A percentile compares a stretch with the other conserved stretches of the same genome.
Conservation (phyloP, 2,113 vertebrate species). For the Grammomys dolichurus region DNA sequence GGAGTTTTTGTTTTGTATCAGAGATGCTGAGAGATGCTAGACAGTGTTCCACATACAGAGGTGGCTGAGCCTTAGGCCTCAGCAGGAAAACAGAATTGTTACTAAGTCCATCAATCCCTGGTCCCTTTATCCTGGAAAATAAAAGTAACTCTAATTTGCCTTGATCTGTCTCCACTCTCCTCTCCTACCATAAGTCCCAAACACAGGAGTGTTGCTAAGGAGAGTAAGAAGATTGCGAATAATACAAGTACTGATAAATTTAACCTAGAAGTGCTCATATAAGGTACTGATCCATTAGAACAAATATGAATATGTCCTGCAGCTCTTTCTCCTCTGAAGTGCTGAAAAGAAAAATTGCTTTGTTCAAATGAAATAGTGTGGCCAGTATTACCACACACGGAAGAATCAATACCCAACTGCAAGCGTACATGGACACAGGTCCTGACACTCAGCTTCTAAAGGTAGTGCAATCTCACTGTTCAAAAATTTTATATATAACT, state of each 20-base stretch:
- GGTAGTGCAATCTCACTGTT: not conserved
- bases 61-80: not conserved
- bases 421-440: not conserved
- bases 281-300: not conserved
- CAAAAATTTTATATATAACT: not conserved
- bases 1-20: not conserved
- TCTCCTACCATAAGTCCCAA: not conserved
- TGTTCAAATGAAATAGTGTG: conserved; percentile 13
- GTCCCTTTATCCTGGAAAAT: conserved; percentile 16
- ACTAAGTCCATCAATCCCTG: conserved; percentile 6
- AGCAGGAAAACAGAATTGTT: not conserved
- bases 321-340: not conserved
- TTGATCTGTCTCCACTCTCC: conserved; percentile 42
- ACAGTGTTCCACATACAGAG: not conserved
- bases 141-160: conserved; percentile 68
- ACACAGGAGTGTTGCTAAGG: not conserved
- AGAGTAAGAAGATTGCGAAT: not conserved
- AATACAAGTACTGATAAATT: not conserved
- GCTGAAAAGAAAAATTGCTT: conserved; percentile 1
- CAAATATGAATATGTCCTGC: not conserved
- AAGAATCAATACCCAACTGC: conserved; percentile 47
- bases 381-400: not conserved
- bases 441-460: not conserved
- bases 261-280: conserved; percentile 23
- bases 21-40: not conserved